These are phyloP conservation scores for Zosterops borbonicus DNA, from an alignment of 2,113 vertebrate species.

Conservation along the genomic window DNA sequence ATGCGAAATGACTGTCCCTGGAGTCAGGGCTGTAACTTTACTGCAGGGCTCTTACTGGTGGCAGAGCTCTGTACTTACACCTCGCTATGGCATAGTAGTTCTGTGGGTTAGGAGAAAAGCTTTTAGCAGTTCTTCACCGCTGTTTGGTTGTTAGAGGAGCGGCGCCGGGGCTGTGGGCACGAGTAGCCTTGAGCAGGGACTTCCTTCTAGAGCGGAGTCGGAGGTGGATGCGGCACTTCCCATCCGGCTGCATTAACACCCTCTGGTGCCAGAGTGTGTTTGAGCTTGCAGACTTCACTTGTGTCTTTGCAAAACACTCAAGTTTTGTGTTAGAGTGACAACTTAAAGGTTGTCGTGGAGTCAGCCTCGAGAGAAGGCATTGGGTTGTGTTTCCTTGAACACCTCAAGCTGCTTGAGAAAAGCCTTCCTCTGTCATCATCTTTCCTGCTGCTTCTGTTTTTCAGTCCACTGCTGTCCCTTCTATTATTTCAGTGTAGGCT, in stretches of 20 bases:
- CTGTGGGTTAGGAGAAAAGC: not conserved
- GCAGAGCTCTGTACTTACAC: not conserved
- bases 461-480: not conserved
- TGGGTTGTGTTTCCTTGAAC: not conserved
- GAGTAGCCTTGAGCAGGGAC: not conserved
- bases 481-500: not conserved
- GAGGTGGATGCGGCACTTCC: not conserved
- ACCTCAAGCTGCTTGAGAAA: not conserved
- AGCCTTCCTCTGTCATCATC: not conserved
- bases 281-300: not conserved
- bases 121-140: fast-evolving
- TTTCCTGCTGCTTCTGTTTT: not conserved
- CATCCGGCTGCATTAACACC: not conserved
- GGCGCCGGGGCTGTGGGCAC: fast-evolving
- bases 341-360: not conserved
- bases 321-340: fast-evolving
- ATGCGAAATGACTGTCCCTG: fast-evolving
- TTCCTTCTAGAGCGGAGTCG: fast-evolving
- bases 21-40: fast-evolving
- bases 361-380: not conserved
- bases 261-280: fast-evolving
- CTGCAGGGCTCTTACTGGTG: not conserved
- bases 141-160: fast-evolving
- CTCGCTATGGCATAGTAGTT: fast-evolving
- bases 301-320: not conserved